Conservation (phyloP, 1,140 invertebrate species). For the Zaprionus davidi region DNA sequence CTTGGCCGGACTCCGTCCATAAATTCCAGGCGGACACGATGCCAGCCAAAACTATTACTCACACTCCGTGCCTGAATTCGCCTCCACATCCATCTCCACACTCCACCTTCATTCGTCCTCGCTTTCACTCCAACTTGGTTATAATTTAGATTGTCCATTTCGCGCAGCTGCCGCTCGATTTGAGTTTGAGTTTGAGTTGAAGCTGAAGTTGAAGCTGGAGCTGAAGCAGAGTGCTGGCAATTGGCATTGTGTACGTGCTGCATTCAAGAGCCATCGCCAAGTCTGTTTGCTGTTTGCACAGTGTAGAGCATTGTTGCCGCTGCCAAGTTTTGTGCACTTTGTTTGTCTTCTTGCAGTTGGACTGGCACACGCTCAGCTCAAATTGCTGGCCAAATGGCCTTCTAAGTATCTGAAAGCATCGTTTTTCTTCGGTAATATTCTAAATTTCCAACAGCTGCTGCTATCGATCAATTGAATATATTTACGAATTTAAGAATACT, state of each 20-base stretch:
- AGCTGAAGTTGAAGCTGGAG: neutral
- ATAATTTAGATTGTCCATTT: constrained; percentile 81
- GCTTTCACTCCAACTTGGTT: constrained; percentile 37
- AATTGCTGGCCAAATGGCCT: constrained; percentile 42
- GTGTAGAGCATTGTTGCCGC: constrained; percentile 25
- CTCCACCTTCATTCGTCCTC: neutral
- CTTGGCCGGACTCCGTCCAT: constrained; percentile 67
- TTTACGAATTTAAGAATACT: neutral
- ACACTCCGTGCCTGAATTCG: constrained; percentile 46
- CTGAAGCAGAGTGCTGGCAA: constrained; percentile 52
- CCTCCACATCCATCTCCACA: constrained; percentile 14
- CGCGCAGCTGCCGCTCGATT: constrained; percentile 79
- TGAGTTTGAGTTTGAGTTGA: constrained; percentile 49
- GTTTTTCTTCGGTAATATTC: constrained; percentile 20
- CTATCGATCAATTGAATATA: constrained; percentile 1
- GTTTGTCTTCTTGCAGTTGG: constrained; percentile 54
- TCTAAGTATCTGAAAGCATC: constrained; percentile 44
- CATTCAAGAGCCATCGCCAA: constrained; percentile 36
- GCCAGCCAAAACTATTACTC: constrained; percentile 82
- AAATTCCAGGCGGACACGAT: constrained; percentile 64
- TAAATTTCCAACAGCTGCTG: constrained; percentile 8
- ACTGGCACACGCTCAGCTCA: constrained; percentile 30
- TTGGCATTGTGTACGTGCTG: constrained; percentile 59
- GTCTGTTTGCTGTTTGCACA: constrained; percentile 40
- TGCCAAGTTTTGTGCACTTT: constrained; percentile 63